Evolutionary conservation across 2,888 invertebrate species (phyloP).

Genomic region (Pycnomerus fuliginosus): DNA sequence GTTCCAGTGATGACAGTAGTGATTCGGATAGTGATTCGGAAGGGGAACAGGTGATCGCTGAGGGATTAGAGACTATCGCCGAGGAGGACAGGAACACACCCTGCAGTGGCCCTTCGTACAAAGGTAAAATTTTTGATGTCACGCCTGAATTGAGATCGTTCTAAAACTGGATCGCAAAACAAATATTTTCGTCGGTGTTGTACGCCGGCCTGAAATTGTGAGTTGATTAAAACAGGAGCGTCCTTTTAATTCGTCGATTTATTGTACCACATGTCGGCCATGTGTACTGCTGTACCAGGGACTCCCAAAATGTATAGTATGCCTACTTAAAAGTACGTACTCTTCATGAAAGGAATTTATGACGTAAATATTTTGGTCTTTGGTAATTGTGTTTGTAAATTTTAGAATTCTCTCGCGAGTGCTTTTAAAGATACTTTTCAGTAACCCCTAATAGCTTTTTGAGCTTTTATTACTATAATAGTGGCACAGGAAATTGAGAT

Average conservation of each 20-base stretch:
- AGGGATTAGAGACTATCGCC: conserved; percentile 50
- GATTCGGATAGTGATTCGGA: conserved; percentile 43
- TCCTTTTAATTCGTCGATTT: conserved; percentile 10
- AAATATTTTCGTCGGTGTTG: conserved; percentile 9
- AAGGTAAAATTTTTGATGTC: too few relatives aligned
- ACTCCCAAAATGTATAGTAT: conserved; percentile 15
- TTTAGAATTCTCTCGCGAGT: too few relatives aligned
- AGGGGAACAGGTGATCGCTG: conserved; percentile 48
- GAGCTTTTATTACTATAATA: too few relatives aligned
- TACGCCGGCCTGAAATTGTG: too few relatives aligned
- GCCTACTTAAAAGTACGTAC: too few relatives aligned
- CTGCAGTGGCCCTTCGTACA: conserved; percentile 26
- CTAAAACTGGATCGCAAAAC: background rate
- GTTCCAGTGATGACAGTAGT: conserved; percentile 29
- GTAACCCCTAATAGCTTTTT: too few relatives aligned
- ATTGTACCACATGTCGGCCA: conserved; percentile 19
- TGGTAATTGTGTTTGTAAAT: too few relatives aligned
- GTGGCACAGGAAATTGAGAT: too few relatives aligned
- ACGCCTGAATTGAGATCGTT: too few relatives aligned
- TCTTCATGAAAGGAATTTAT: too few relatives aligned
- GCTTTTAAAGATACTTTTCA: too few relatives aligned
- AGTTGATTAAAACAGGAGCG: conserved; percentile 13
- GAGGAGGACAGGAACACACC: conserved; percentile 49
- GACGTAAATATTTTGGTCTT: too few relatives aligned
- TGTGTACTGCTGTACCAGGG: conserved; percentile 14